Percentiles rank a stretch among this genome's conserved stretches.
These are phyloP conservation scores for Mormyrus iriodes DNA, from an alignment of 2,113 vertebrate genomes.

Conservation along the genomic window DNA sequence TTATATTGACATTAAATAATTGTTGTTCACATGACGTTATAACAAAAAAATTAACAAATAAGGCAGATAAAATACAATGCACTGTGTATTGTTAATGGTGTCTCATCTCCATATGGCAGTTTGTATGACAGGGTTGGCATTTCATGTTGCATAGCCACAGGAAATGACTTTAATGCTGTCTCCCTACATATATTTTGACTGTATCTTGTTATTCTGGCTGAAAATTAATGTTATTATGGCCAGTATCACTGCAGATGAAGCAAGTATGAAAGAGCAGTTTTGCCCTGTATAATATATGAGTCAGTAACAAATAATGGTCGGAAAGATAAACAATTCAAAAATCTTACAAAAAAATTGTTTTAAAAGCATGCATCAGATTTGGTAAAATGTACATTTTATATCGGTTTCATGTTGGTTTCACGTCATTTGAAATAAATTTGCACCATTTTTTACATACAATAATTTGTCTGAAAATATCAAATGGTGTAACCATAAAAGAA, in stretches of 20 bases:
- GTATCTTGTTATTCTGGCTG: background rate
- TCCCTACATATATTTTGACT: background rate
- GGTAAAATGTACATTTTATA: background rate
- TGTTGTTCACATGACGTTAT: background rate
- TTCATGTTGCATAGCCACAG: background rate
- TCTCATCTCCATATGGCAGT: background rate
- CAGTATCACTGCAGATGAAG: background rate
- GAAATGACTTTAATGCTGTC: background rate
- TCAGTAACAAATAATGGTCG: background rate
- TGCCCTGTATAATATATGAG: background rate
- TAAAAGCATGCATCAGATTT: background rate
- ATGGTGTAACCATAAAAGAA: background rate
- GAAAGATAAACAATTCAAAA: background rate
- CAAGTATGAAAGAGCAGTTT: background rate
- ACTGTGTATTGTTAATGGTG: background rate
- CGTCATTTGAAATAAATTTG: background rate
- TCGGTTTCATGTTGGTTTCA: background rate
- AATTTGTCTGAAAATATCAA: background rate
- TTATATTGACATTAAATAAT: background rate
- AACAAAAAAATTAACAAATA: too few species aligned
- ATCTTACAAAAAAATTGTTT: background rate
- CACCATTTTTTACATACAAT: background rate
- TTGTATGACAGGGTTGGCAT: background rate
- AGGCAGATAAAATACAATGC: background rate
- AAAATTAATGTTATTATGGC: background rate